Conservation (phyloP, 2,888 invertebrate species). For the Oligia fasciuncula region DNA sequence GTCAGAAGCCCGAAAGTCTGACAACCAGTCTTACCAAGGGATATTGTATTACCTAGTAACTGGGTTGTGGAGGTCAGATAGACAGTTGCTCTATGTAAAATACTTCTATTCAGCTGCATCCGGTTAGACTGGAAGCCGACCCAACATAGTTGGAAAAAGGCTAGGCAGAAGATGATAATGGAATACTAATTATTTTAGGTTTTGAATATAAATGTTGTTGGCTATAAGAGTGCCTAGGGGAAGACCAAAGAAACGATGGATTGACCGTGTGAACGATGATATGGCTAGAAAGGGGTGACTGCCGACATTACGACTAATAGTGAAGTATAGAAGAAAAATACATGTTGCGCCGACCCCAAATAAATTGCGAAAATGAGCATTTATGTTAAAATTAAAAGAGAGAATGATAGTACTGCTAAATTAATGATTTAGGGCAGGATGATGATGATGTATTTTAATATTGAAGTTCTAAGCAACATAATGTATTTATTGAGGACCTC, state of each 20-base stretch:
- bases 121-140: no score
- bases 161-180: no score
- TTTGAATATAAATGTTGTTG: not conserved
- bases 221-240: not conserved
- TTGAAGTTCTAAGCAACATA: not conserved
- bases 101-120: no score
- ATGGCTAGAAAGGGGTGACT: not conserved
- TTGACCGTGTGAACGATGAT: not conserved
- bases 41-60: no score
- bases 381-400: not conserved
- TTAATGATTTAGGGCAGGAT: not conserved
- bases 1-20: no score
- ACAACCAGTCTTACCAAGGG: no score
- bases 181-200: not conserved
- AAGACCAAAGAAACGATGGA: not conserved
- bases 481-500: not conserved
- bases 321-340: not conserved
- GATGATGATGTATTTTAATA: not conserved
- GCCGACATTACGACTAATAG: not conserved
- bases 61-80: no score
- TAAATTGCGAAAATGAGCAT: not conserved
- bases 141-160: no score
- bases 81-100: no score
- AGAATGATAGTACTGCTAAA: not conserved
- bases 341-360: not conserved